Evolutionary conservation across 1,140 invertebrate species (phyloP).

Genomic region (Drosophila ironensis): DNA sequence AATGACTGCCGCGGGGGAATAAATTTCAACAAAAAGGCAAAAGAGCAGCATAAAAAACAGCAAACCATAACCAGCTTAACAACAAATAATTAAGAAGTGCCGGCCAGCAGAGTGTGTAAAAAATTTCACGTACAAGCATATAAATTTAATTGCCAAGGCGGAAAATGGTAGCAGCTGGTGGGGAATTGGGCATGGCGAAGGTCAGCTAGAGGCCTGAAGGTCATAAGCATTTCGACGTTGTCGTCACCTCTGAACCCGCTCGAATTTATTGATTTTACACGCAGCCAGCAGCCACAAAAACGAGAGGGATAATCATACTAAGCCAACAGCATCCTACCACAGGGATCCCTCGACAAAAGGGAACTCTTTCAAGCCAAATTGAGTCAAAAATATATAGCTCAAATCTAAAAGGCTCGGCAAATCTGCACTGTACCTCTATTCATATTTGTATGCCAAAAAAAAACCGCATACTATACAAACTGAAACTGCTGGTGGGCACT

Average conservation of each 20-base stretch:
- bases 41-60: neutral
- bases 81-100: constrained; percentile 45
- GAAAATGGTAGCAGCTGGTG: constrained; percentile 9
- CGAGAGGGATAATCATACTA: constrained; percentile 25
- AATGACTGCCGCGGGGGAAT: constrained; percentile 30
- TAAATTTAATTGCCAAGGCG: constrained; percentile 38
- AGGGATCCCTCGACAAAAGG: too few species aligned
- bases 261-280: constrained; percentile 77
- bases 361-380: too few species aligned
- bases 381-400: neutral
- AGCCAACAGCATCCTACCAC: constrained; percentile 6
- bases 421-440: constrained; percentile 28
- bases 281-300: constrained; percentile 36
- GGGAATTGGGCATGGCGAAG: constrained; percentile 29
- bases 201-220: constrained; percentile 59
- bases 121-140: constrained; percentile 11
- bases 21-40: constrained; percentile 6
- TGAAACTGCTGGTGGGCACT: constrained; percentile 28
- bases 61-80: constrained; percentile 44
- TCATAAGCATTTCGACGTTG: constrained; percentile 69
- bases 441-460: constrained; percentile 34
- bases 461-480: constrained; percentile 6
- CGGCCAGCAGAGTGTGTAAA: constrained; percentile 25
- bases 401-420: neutral
- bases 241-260: constrained; percentile 76